Evolutionary conservation across 2,888 invertebrate species (phyloP).

Genomic region (Nudaria mundana): DNA sequence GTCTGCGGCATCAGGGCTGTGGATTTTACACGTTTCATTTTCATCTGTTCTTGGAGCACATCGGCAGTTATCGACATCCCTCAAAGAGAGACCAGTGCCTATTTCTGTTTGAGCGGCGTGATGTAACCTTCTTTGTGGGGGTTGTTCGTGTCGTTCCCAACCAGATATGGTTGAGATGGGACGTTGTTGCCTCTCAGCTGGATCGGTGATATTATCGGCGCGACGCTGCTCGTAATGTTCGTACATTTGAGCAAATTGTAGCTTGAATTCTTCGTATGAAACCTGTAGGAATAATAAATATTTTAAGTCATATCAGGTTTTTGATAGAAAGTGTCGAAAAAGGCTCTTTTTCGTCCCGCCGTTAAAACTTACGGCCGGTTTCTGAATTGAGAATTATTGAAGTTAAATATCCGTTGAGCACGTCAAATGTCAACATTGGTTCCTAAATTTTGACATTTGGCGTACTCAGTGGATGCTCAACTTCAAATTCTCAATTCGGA

Average conservation of each 20-base stretch:
- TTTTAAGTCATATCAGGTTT: neutral
- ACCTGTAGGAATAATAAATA: constrained; percentile 80
- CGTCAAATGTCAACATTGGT: no score
- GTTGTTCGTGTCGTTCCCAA: constrained; percentile 84
- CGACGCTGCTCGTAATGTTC: constrained; percentile 97
- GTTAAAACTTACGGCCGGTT: no score
- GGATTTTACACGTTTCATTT: constrained; percentile 81
- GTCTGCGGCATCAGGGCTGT: constrained; percentile 55
- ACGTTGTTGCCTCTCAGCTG: constrained; percentile 93
- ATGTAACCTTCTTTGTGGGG: constrained; percentile 24
- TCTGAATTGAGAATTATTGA: no score
- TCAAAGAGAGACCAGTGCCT: constrained; percentile 64
- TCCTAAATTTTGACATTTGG: no score
- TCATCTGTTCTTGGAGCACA: constrained; percentile 45
- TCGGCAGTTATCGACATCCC: constrained; percentile 68
- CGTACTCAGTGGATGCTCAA: no score
- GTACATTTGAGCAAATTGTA: constrained; percentile 98
- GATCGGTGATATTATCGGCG: constrained; percentile 97
- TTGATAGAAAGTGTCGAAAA: no score
- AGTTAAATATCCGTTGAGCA: no score
- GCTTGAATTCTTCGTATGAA: constrained; percentile 98
- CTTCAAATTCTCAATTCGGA: no score
- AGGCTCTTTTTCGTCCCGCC: no score
- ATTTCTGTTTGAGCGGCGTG: constrained; percentile 75
- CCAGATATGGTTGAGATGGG: constrained; percentile 98